Evolutionary conservation across 2,888 invertebrate species (phyloP), one percentile per base, ranked within the genome.

Genomic region (Macrosiphum euphorbiae): DNA sequence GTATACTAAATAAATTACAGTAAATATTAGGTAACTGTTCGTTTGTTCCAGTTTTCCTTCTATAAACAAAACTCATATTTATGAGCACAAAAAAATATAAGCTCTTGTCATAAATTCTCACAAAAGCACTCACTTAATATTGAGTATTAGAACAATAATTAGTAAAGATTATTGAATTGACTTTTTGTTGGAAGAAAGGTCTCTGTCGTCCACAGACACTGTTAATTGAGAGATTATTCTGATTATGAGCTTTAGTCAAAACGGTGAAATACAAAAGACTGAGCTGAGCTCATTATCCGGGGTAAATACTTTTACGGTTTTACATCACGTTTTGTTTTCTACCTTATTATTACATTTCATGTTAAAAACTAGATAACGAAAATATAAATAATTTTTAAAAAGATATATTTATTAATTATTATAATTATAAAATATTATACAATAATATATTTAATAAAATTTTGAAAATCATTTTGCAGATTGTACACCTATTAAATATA

Each of bases 141-240:
- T 41, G 41, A 44, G 41, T 16, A 58, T 52, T 44, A 44, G 41
- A 88, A 52, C 35, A 41, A 89, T 89, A 89, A 89, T 89, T 58
- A 89, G 89, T 89, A 35, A 55, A 58, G 28, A 89, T 89, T 28
- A 44, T 61, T 44, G 16, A 58, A 41, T 58, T 58, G 28, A 61
- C 41, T 89, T 89, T 89, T 58, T 89, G 28, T 55, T 8, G 28
- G 44, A 61, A 58, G 44, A 58, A 89, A 58, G 89, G 58, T 58
- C 16, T 35, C 44, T 58, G 89, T 89, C 58, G 16, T 89, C 44
- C 44, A 58, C 89, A 58, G 89, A 41, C 58, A 28, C 1, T 7
- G 41, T 89, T 89, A 89, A 58, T 89, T 55, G 44, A 89, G 58
- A 58, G 55, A 89, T 58, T 58, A 89, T 89, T 89, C 26, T 89